Percentiles rank a stretch among this genome's conserved stretches.
Evolutionary conservation across 2,888 invertebrate genomes (phyloP).

Genomic region (Hemicrepidius hirtus): DNA sequence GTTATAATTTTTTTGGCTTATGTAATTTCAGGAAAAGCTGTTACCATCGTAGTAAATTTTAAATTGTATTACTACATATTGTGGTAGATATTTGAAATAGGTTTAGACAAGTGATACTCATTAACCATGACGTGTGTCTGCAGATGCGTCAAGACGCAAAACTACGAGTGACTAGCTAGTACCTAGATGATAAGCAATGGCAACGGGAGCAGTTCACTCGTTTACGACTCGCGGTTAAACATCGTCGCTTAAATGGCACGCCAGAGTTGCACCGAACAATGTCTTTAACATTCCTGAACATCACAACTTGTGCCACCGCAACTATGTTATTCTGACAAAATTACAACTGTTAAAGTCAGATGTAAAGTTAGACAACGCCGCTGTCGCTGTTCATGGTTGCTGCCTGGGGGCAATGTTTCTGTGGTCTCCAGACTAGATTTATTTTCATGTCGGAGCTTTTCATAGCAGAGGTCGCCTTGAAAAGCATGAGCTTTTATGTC

Average conservation of each 20-base stretch:
- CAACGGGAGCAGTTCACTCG: slow-evolving; percentile 37
- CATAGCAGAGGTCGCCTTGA: slow-evolving; percentile 2
- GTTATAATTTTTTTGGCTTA: too few species aligned
- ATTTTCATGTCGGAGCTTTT: slow-evolving; percentile 24
- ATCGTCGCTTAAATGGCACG: slow-evolving; percentile 48
- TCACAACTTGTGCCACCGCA: slow-evolving; percentile 51
- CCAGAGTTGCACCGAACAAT: slow-evolving; percentile 51
- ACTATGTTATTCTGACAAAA: slow-evolving; percentile 53
- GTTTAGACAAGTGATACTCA: neutral
- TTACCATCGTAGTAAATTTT: too few species aligned
- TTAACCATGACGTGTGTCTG: neutral
- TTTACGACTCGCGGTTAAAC: slow-evolving; percentile 49
- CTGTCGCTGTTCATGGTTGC: slow-evolving; percentile 36
- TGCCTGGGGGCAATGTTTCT: slow-evolving; percentile 41
- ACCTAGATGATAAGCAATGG: slow-evolving; percentile 33
- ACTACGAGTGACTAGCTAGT: neutral
- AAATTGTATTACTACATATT: neutral
- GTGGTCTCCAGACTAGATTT: slow-evolving; percentile 36
- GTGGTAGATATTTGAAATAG: neutral
- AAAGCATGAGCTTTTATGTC: slow-evolving; percentile 14
- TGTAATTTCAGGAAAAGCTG: too few species aligned
- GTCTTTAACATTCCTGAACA: slow-evolving; percentile 54
- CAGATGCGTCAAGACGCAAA: slow-evolving; percentile 5
- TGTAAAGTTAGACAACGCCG: slow-evolving; percentile 48
- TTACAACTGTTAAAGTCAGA: slow-evolving; percentile 52